Percentiles rank a stretch among this genome's conserved stretches.
Evolutionary conservation across 2,888 invertebrate species (phyloP).

Genomic region (Drosophila atripex): DNA sequence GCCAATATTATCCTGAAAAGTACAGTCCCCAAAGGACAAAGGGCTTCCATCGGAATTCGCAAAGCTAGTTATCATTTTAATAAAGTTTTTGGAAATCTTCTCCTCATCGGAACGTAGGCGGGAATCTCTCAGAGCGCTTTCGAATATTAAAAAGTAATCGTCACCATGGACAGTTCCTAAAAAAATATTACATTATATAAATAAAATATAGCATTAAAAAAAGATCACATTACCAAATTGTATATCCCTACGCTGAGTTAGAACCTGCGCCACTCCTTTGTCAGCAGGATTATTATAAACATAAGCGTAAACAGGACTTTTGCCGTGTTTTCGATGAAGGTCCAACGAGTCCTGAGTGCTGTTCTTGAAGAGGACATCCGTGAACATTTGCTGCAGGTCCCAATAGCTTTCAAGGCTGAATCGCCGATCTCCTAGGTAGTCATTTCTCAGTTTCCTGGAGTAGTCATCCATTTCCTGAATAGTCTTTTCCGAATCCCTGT

Average conservation of each 20-base stretch:
- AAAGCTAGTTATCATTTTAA: conserved; percentile 73
- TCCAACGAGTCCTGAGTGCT: conserved; percentile 87
- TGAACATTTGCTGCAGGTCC: conserved; percentile 85
- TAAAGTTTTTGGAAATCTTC: conserved; percentile 58
- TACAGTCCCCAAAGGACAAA: conserved; percentile 61
- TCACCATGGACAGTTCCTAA: conserved; percentile 76
- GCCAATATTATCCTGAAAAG: conserved; percentile 59
- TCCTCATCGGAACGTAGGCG: conserved; percentile 48
- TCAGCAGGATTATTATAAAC: conserved; percentile 87
- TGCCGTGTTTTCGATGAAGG: conserved; percentile 85
- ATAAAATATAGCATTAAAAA: background rate
- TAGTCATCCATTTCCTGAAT: conserved; percentile 74
- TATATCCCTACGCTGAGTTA: conserved; percentile 84
- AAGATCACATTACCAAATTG: conserved; percentile 84
- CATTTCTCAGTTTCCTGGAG: conserved; percentile 54
- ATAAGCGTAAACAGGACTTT: conserved; percentile 87
- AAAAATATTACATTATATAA: background rate
- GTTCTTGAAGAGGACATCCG: conserved; percentile 87
- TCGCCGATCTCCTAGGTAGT: conserved; percentile 54
- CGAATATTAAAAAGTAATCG: conserved; percentile 72
- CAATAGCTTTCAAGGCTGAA: conserved; percentile 84
- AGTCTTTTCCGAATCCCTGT: conserved; percentile 86
- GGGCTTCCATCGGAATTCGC: conserved; percentile 27
- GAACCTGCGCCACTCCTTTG: conserved; percentile 85
- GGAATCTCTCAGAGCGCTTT: conserved; percentile 17